Base-by-base conservation (phyloP, 2,113 vertebrate genomes). In the Ramphastos sulfuratus region DNA sequence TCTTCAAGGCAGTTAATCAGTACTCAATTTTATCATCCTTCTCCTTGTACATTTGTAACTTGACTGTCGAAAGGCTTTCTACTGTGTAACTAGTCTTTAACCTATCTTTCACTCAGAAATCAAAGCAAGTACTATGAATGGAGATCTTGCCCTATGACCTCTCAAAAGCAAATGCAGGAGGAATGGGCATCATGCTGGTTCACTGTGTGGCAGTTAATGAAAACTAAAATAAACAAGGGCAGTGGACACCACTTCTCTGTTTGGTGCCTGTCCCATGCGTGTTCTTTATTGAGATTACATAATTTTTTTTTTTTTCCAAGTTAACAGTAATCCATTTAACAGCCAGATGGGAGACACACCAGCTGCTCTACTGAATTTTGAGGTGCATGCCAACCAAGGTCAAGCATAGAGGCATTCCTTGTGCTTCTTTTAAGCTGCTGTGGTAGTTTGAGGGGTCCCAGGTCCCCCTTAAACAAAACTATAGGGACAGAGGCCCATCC, bases 261-360 rank as follows among this genome's bases (percentile, higher is more conserved):
- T 31, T 54, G 60, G 42, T 24, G 60, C 15, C 28, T 17, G 4
- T 11, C 7, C 48, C 6, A 10, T 16, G 31, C 0, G 0, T 16
- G 15, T 18, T 52, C 24, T 56, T 55, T 55, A 52, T 52, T 31
- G 42, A 67, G 79, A 74, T 93, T 74, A 96, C 35, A 16, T 4
- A 81, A 85, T 37, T 37, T 37, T 89, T 37, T 37, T 37, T 89
- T 89, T 86, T 77, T 74, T 3, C 14, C 20, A 91, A 85, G 87
- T 83, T 93, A 89, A 56, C 18, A 31, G 2, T 21, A 59, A 66
- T 6, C 24, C 71, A 21, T 56, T 89, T 15, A 93, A 79, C 55
- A 75, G 74, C 10, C 37, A 37, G 10, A 25, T 6, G 25, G 20
- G 30, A 2, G 2, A 74, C 20, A 54, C 28, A 13, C 17, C 6